Conservation (phyloP, 1,140 invertebrate genomes). For the Lucilia sericata region DNA sequence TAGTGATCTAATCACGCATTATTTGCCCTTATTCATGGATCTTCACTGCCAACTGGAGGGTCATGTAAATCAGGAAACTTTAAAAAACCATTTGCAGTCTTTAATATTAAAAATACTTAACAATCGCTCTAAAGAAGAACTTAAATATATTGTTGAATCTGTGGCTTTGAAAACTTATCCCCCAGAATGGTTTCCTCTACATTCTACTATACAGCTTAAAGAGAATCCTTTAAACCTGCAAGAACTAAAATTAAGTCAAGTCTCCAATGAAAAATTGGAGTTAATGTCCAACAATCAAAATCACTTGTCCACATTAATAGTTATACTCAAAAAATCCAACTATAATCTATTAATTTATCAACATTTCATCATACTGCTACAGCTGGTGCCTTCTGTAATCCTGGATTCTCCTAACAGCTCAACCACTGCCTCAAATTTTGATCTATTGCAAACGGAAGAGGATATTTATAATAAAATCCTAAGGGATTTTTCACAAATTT, state of each 20-base stretch:
- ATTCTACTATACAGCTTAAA: slow-evolving; percentile 51
- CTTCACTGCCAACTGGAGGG: slow-evolving; percentile 51
- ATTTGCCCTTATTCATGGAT: slow-evolving; percentile 56
- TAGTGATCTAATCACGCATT: slow-evolving; percentile 53
- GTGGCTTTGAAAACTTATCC: slow-evolving; percentile 40
- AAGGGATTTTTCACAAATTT: slow-evolving; percentile 49
- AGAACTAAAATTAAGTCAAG: not conserved
- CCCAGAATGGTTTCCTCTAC: slow-evolving; percentile 49
- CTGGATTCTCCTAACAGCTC: slow-evolving; percentile 14
- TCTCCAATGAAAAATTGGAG: not conserved
- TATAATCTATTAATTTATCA: slow-evolving; percentile 58
- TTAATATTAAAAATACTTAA: slow-evolving; percentile 52
- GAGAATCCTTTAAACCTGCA: not conserved
- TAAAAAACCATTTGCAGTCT: slow-evolving; percentile 50
- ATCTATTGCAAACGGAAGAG: slow-evolving; percentile 55
- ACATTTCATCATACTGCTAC: slow-evolving; percentile 55
- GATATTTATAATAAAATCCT: slow-evolving; percentile 48
- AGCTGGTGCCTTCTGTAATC: slow-evolving; percentile 49
- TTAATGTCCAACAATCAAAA: not conserved
- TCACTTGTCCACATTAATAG: slow-evolving; percentile 20
- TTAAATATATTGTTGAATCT: slow-evolving; percentile 46
- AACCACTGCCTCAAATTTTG: slow-evolving; percentile 31
- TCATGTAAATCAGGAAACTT: slow-evolving; percentile 34
- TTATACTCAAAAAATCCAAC: slow-evolving; percentile 49
- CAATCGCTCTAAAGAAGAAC: slow-evolving; percentile 54